A percentile compares a stretch with the other conserved stretches of the same genome.
Conservation (phyloP, 2,888 invertebrate species). For the Tiliacea citrago region DNA sequence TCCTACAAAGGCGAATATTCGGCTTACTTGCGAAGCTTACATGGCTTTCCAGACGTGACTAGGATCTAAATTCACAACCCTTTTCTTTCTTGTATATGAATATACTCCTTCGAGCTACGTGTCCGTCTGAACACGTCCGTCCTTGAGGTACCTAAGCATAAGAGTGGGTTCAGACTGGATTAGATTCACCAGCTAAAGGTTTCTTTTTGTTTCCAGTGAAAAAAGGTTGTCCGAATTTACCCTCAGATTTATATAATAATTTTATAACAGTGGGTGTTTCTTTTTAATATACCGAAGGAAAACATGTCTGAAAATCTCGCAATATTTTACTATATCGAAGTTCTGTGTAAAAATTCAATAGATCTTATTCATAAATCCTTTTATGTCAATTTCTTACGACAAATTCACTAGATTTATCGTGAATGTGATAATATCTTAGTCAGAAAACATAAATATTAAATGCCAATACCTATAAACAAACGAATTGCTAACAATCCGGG, state of each 20-base stretch:
- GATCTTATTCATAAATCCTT: constrained; percentile 41
- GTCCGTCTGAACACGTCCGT: constrained; percentile 10
- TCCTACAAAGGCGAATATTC: constrained; percentile 50
- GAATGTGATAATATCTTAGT: constrained; percentile 13
- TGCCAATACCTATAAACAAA: constrained; percentile 25
- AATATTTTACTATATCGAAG: constrained; percentile 3
- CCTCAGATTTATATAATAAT: constrained; percentile 3
- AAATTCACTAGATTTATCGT: constrained; percentile 25
- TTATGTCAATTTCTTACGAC: constrained; percentile 36
- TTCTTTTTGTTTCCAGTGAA: not conserved
- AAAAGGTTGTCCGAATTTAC: not conserved
- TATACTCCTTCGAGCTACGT: constrained; percentile 3
- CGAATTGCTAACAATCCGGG: constrained; percentile 19
- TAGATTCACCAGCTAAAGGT: not conserved
- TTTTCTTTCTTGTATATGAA: constrained; percentile 40
- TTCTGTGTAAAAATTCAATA: constrained; percentile 5
- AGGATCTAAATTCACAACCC: constrained; percentile 46
- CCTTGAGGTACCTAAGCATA: constrained; percentile 14
- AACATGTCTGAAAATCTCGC: not conserved
- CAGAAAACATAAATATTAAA: constrained; percentile 13
- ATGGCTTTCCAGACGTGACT: constrained; percentile 56
- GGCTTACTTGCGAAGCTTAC: constrained; percentile 45
- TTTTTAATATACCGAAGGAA: constrained; percentile 13
- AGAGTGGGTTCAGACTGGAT: not conserved
- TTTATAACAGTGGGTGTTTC: not conserved